A percentile compares a stretch with the other conserved stretches of the same genome.
phyloP scores from a whole-genome alignment of 2,113 vertebrate genomes.

The Zapus hudsonius region DNA sequence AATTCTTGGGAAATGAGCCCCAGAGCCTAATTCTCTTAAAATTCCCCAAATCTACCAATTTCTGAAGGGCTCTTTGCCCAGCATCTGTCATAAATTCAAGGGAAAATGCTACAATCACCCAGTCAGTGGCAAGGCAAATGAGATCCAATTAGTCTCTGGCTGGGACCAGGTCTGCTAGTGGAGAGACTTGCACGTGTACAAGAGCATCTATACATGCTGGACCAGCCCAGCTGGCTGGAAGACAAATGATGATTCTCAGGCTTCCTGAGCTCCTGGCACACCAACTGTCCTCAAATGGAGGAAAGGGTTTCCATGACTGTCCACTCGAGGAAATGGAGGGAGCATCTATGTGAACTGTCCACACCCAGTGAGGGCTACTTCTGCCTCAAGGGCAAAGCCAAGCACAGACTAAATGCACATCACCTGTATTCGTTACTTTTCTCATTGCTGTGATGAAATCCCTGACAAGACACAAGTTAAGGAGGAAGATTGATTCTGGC shows the following conservation, averaged over 20 bases:
- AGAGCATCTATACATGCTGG: not conserved
- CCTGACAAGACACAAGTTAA: no score
- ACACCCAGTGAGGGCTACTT: not conserved
- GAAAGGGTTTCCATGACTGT: not conserved
- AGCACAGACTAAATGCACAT: not conserved
- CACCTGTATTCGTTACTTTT: no score
- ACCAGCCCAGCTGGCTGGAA: not conserved
- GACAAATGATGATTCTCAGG: not conserved
- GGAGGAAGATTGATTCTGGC: no score
- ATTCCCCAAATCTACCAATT: not conserved
- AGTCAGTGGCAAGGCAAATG: slow-evolving; percentile 11
- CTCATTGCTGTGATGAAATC: no score
- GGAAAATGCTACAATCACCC: not conserved
- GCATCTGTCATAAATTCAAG: slow-evolving; percentile 57
- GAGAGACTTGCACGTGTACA: not conserved
- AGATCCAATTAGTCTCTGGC: slow-evolving; percentile 7
- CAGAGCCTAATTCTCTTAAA: not conserved
- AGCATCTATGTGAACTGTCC: not conserved
- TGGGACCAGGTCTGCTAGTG: not conserved
- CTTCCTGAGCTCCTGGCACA: not conserved
- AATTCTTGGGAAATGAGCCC: not conserved
- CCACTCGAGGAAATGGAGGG: not conserved
- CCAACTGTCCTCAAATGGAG: not conserved
- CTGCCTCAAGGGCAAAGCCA: not conserved
- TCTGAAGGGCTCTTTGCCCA: slow-evolving; percentile 10